A percentile compares a stretch with the other conserved stretches of the same genome.
Conservation (phyloP, 2,888 invertebrate genomes). For the Amblyjoppa fuscipennis region DNA sequence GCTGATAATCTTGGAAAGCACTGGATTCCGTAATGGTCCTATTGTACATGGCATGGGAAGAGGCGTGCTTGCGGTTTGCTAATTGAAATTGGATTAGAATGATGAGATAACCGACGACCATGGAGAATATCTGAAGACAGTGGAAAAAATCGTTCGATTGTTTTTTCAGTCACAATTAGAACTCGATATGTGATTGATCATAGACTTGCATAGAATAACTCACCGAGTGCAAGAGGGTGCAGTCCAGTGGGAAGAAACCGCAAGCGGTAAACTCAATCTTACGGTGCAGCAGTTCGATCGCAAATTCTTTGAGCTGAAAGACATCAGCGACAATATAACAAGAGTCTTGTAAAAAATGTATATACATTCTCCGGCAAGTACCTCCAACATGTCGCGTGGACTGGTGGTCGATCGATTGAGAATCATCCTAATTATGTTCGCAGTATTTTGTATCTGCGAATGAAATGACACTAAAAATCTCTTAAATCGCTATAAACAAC, state of each 20-base stretch:
- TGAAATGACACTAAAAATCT: neutral
- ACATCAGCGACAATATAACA: neutral
- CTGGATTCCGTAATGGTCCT: neutral
- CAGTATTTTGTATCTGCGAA: slow-evolving; percentile 40
- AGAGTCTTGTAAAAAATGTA: neutral
- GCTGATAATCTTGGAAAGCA: neutral
- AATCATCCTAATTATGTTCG: slow-evolving; percentile 22
- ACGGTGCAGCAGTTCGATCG: slow-evolving; percentile 74
- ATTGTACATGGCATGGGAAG: neutral
- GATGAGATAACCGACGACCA: slow-evolving; percentile 37
- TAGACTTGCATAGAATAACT: slow-evolving; percentile 30
- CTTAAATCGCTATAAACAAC: neutral
- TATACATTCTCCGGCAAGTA: neutral
- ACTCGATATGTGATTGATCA: too few relatives aligned
- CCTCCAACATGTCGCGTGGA: slow-evolving; percentile 17
- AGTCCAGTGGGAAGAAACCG: slow-evolving; percentile 76
- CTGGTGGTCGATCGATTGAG: slow-evolving; percentile 23
- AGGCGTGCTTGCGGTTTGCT: neutral
- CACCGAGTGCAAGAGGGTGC: slow-evolving; percentile 74
- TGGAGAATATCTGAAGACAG: slow-evolving; percentile 36
- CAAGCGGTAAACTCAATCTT: slow-evolving; percentile 76
- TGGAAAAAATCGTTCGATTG: slow-evolving; percentile 54
- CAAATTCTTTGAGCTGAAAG: slow-evolving; percentile 77
- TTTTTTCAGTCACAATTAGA: slow-evolving; percentile 23
- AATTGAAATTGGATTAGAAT: slow-evolving; percentile 41